Evolutionary conservation across 2,113 vertebrate species (phyloP).

Genomic region (Pangasianodon gigas): DNA sequence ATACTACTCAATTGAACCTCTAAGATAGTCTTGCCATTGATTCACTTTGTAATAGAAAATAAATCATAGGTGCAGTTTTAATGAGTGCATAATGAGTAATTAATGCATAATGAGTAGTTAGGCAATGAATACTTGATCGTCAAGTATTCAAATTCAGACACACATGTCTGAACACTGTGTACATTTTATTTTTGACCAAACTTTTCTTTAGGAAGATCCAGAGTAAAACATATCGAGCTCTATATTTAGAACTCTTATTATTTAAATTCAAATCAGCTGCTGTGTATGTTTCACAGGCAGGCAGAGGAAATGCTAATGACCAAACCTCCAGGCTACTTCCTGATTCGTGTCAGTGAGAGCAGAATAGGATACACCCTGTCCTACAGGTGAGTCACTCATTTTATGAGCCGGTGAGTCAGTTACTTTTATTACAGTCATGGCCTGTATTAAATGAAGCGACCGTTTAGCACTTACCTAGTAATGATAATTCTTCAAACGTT

Average conservation of each 20-base stretch:
- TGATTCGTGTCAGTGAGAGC: slow-evolving; percentile 82
- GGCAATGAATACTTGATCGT: neutral
- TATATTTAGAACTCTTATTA: neutral
- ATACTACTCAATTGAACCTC: neutral
- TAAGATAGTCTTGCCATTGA: neutral
- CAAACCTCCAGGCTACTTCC: slow-evolving; percentile 76
- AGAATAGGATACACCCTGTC: slow-evolving; percentile 82
- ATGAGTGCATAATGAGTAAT: neutral
- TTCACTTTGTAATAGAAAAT: neutral
- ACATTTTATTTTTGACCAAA: neutral
- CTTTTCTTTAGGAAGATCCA: neutral
- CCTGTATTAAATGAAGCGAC: neutral
- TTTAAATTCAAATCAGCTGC: neutral
- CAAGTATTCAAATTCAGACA: neutral
- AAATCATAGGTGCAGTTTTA: neutral
- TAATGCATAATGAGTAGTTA: neutral
- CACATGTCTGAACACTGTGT: neutral
- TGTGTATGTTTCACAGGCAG: slow-evolving; percentile 62
- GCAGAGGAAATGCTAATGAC: slow-evolving; percentile 75
- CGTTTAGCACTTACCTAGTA: neutral
- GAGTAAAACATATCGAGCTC: neutral
- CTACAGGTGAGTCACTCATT: slow-evolving; percentile 71
- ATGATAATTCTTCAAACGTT: neutral
- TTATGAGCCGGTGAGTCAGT: neutral
- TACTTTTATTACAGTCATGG: neutral